Evolutionary conservation across 1,140 invertebrate species (phyloP), one percentile per base, ranked within the genome.

Genomic region (Nylanderia fulva): DNA sequence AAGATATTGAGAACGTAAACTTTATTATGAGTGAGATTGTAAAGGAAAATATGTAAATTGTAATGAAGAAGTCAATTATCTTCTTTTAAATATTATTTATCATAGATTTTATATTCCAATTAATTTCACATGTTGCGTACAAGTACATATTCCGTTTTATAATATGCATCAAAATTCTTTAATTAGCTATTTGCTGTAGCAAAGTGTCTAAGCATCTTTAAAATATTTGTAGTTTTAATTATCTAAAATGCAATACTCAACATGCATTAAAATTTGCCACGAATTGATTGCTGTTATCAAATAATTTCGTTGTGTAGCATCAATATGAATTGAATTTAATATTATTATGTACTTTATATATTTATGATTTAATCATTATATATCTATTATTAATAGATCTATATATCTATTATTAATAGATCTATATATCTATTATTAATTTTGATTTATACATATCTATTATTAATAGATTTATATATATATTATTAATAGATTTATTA

Each of bases 1-100:
- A 74, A 58, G 33, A 75, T 54, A 61, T 61, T 75, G 21, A 61
- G n/a, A 24, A 75, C 33, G 15, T 60, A 61, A 60, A 75, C 27
- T 60, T 75, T 13, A 75, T 24, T 61, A 54, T 27, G 48, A 5
- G 2, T 60, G 1, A 75, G 36, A 27, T 36, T 33, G 33, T 71
- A 61, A n/a, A 61, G 6, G 4, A 36, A 56, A 36, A 72, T 15
- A 6, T 72, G 2, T 72, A 72, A 72, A 72, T 56, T 24, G n/a
- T 18, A 52, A 33, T 33, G 0, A 1, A 56, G 7, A n/a, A 36
- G n/a, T 21, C 36, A 54, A 29, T 71, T 68, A 24, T 42, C 2
- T 4, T 27, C 36, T 54, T 56, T 56, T 74, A 36, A 21, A 39
- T 39, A 64, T 64, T 0, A 39, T 64, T 64, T 64, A n/a, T 56